Conservation (phyloP, 2,797 vertebrate genomes). For the Chaetodon trifasciatus region DNA sequence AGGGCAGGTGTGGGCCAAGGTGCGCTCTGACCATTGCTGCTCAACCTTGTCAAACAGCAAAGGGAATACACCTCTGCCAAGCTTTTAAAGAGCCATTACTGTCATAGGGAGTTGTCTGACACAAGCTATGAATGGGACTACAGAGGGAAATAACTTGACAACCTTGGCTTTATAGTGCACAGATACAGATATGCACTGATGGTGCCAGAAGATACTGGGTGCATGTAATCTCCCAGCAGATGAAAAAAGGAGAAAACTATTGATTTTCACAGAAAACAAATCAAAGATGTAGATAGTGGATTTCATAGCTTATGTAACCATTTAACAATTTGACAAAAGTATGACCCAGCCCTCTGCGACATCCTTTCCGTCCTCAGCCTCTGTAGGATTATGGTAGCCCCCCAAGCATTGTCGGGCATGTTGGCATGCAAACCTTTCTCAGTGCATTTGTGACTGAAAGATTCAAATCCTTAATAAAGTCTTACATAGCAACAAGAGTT, state of each 20-base stretch:
- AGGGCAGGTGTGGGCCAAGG: constrained; percentile 42
- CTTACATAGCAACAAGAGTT: background rate
- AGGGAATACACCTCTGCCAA: constrained; percentile 65
- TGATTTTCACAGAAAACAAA: constrained; percentile 25
- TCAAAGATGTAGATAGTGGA: constrained; percentile 21
- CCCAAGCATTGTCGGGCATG: background rate
- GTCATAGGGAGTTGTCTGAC: constrained; percentile 64
- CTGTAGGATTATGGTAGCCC: background rate
- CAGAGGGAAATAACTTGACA: constrained; percentile 63
- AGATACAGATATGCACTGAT: constrained; percentile 59
- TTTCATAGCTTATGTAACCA: constrained; percentile 8
- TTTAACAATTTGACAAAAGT: constrained; percentile 23
- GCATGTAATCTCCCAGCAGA: constrained; percentile 41
- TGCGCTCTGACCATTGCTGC: constrained; percentile 53
- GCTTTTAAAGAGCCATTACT: constrained; percentile 80
- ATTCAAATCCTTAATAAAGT: background rate
- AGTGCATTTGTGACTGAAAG: background rate
- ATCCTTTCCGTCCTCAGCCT: background rate
- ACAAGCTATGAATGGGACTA: constrained; percentile 54
- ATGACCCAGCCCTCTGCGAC: background rate
- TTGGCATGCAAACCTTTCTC: background rate
- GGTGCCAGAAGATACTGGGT: constrained; percentile 50
- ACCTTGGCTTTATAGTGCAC: constrained; percentile 45
- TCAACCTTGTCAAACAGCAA: constrained; percentile 66
- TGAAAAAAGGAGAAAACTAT: constrained; percentile 12